Conservation (phyloP, 2,113 vertebrate species). For the Sigmodon hispidus region DNA sequence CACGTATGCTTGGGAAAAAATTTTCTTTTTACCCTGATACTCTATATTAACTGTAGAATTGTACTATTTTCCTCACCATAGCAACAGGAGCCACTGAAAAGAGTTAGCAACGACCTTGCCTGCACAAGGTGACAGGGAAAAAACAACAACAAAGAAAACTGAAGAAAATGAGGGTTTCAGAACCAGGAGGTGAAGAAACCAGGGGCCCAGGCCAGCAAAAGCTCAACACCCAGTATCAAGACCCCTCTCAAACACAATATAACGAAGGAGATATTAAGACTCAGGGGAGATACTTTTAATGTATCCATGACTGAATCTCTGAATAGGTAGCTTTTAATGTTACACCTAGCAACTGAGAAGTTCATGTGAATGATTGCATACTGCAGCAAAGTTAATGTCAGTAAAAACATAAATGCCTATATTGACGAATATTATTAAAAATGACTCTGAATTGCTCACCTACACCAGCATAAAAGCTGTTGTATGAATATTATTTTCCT, state of each 20-base stretch:
- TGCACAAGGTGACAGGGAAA: constrained; percentile 46
- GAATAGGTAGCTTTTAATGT: constrained; percentile 19
- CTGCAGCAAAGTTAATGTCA: constrained; percentile 41
- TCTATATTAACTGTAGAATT: constrained; percentile 67
- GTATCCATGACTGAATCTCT: not conserved
- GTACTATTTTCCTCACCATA: constrained; percentile 76
- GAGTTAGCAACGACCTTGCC: constrained; percentile 48
- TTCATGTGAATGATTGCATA: constrained; percentile 20
- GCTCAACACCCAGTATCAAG: not conserved
- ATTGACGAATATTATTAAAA: constrained; percentile 37
- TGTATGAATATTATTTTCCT: not conserved
- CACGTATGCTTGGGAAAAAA: constrained; percentile 50
- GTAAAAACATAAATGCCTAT: not conserved
- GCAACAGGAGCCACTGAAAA: constrained; percentile 64
- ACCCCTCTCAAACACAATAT: not conserved
- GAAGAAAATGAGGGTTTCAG: constrained; percentile 8
- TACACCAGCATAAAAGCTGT: not conserved
- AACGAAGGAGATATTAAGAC: rapidly evolving
- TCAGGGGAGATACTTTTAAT: not conserved
- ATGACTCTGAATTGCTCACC: constrained; percentile 14
- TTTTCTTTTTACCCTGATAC: constrained; percentile 45
- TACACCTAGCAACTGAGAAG: constrained; percentile 35
- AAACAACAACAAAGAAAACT: constrained; percentile 47
- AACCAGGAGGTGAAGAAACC: not conserved
- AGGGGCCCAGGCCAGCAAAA: not conserved